Evolutionary conservation across 2,797 vertebrate species (phyloP), one percentile per base, ranked within the genome.

Genomic region (Acridotheres tristis): DNA sequence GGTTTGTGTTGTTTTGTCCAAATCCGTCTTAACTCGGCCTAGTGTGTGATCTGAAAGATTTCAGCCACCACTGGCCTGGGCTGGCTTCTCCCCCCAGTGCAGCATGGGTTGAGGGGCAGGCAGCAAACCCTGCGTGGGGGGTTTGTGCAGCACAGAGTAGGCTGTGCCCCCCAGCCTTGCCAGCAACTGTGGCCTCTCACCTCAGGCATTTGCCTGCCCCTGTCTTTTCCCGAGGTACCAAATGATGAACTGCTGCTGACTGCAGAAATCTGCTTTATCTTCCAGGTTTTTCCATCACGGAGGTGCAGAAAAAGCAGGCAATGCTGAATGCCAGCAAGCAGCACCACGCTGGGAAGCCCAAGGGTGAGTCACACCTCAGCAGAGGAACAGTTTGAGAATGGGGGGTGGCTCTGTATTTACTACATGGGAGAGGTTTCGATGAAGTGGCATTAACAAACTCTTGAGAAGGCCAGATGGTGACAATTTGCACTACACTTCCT

Each of bases 251-350:
- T 68, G 61, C 65, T 87, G 51, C 76, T 96, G 76, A 94, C 40
- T 40, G 40, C 59, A 29, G 13, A 65, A 17, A 40, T 40, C 16
- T 73, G 7, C 81, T 53, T 92, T 48, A 23, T 80, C 51, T 88
- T 77, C 38, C 83, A 99, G 99, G 99, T 66, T 99, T 99, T 96
- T 98, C 98, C 75, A 99, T 99, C 93, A 99, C 99, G 1, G 99
- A 99, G 85, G 97, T 99, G 88, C 99, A 99, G 96, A 99, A 99
- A 97, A 99, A 99, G 95, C 99, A 99, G 97, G 99, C 99, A 50
- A 99, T 99, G 99, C 90, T 99, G 92, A 99, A 99, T 10, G 99
- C 98, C 92, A 98, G 98, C 96, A 99, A 99, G 97, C 98, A 98
- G 94, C 98, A 98, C 89, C 98, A 98, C 17, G 94, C 97, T 29